Base-by-base conservation (phyloP, 2,797 vertebrate genomes). In the Epinephelus malabaricus region DNA sequence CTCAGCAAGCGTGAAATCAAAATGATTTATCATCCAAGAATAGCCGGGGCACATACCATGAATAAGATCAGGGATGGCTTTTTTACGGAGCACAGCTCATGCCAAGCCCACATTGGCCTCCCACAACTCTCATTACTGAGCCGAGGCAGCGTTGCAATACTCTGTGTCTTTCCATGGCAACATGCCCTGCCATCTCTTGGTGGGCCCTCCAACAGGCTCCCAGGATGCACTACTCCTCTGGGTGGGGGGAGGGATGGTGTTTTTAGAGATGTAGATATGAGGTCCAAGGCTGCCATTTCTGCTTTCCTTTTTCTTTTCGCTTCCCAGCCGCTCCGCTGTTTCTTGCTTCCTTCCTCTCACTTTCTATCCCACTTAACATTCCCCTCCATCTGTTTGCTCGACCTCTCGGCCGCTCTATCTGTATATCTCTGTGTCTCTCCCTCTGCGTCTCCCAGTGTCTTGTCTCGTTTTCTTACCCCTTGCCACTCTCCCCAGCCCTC, bases 11-110 rank as follows among this genome's bases (percentile, higher is more conserved):
- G 25, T 90, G 81, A 94, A 93, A 90, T 88, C 78, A 78, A 86
- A 89, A 87, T 92, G 89, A 95, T 95, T 94, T 94, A 94, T 92
- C 64, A 54, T 89, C 85, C 69, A 76, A 81, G 88, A 91, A 90
- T 90, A 90, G 80, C 87, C 75, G 80, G 83, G 86, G 83, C 76
- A 79, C 89, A 89, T 86, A 83, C 83, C 73, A 85, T 78, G 67
- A 79, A 76, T 85, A 87, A 64, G 85, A 89, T 89, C 74, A 49
- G 82, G 62, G 73, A 81, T 77, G 66, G 62, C 56, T 72, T 78
- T 74, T 86, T 87, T 83, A 89, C 62, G 23, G 76, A 84, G 69
- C 62, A 13, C 68, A 49, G 50, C 61, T 73, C 38, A 69, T 88
- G 92, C 94, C 91, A 93, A 94, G 78, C 82, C 83, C 74, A 72